Percentiles rank a stretch among this genome's conserved stretches.
Conservation (phyloP, 2,797 vertebrate species). For the Mionectes olivaceus region DNA sequence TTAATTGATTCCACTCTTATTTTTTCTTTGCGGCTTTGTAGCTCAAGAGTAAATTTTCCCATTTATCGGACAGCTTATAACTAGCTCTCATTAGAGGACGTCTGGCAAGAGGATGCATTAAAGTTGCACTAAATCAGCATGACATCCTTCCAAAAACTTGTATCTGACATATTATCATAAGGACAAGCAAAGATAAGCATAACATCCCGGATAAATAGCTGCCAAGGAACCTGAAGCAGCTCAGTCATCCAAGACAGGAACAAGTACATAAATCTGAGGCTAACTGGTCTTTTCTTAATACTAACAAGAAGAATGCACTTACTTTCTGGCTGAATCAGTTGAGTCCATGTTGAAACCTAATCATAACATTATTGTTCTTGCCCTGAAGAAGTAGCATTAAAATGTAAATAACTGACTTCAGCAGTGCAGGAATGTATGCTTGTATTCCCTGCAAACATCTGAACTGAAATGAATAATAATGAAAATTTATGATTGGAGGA, state of each 20-base stretch:
- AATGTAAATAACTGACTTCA: neutral
- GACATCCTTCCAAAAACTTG: constrained; percentile 12
- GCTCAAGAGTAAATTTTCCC: neutral
- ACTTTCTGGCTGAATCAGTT: neutral
- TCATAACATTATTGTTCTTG: neutral
- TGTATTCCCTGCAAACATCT: neutral
- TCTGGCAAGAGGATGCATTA: constrained; percentile 4
- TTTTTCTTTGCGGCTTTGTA: constrained; percentile 22
- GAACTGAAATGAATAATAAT: neutral
- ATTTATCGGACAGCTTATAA: constrained; percentile 22
- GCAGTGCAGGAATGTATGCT: neutral
- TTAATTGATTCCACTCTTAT: neutral
- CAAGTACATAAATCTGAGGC: neutral
- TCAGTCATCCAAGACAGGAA: neutral
- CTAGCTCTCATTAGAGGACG: constrained; percentile 18
- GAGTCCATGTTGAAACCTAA: neutral
- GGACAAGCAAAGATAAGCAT: neutral
- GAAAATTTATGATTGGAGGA: neutral
- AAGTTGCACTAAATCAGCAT: constrained; percentile 32
- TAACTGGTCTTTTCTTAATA: neutral
- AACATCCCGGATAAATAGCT: constrained; percentile 26
- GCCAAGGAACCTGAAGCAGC: neutral
- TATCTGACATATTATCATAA: neutral
- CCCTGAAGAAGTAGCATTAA: neutral
- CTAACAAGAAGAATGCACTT: neutral